These are phyloP conservation scores for Argyresthia goedartella DNA, from an alignment of 2,888 invertebrate species.

Conservation along the genomic window DNA sequence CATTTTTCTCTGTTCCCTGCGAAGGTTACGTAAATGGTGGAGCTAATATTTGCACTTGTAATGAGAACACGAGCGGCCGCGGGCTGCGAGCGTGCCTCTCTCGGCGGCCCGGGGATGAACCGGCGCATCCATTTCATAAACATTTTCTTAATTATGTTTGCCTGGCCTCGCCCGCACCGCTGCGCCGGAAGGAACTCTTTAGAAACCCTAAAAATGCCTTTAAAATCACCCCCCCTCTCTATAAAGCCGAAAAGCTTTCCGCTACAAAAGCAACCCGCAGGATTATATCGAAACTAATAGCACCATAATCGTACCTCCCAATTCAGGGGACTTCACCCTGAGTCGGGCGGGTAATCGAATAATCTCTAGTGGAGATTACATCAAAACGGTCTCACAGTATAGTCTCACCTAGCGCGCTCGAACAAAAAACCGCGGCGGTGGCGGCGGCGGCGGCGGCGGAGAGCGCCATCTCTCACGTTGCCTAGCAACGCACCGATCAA, in stretches of 20 bases:
- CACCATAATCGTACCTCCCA: conserved; percentile 20
- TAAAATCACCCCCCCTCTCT: conserved; percentile 10
- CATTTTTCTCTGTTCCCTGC: not conserved
- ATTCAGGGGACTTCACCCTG: not conserved
- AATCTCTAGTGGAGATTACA: conserved; percentile 52
- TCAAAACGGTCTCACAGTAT: conserved; percentile 39
- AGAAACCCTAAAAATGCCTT: conserved; percentile 4
- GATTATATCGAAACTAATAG: conserved; percentile 24
- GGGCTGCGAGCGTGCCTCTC: conserved; percentile 19
- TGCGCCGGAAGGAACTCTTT: not conserved
- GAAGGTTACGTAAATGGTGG: not conserved
- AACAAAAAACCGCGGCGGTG: conserved; percentile 55
- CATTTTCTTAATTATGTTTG: conserved; percentile 31
- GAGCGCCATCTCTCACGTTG: conserved; percentile 63
- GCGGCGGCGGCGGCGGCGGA: conserved; percentile 45
- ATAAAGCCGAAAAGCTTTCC: not conserved
- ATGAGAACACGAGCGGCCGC: not conserved
- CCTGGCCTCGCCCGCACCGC: conserved; percentile 9
- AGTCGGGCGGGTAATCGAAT: conserved; percentile 31
- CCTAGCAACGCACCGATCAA: conserved; percentile 65
- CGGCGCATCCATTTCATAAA: conserved; percentile 16
- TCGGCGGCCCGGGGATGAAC: conserved; percentile 20
- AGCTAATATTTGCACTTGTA: conserved; percentile 2
- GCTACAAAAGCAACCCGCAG: conserved; percentile 14
- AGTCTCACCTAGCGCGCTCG: conserved; percentile 46